Conservation (phyloP, 2,888 invertebrate genomes). For the Hanleya hanleyi region DNA sequence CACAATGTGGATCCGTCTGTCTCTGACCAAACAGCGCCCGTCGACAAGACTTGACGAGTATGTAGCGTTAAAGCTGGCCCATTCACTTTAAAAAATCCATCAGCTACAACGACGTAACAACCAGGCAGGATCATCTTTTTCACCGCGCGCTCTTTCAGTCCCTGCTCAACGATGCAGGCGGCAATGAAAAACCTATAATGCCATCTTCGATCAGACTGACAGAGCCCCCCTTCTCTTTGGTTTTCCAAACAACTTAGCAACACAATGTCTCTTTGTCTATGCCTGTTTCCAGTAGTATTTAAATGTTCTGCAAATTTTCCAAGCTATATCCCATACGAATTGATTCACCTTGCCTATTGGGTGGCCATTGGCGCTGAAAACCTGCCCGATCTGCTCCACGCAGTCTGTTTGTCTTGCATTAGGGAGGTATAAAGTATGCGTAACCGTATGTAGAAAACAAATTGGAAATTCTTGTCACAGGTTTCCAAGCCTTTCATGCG, state of each 20-base stretch:
- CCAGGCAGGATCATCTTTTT: too few relatives aligned
- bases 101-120: too few relatives aligned
- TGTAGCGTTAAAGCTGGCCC: too few relatives aligned
- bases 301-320: neutral
- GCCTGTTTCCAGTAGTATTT: neutral
- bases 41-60: too few relatives aligned
- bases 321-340: neutral
- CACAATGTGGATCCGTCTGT: too few relatives aligned
- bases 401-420: conserved; percentile 1
- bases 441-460: neutral
- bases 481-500: neutral
- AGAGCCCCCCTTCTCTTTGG: neutral
- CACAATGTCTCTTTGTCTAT: conserved; percentile 1
- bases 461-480: conserved; percentile 7
- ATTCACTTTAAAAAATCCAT: too few relatives aligned
- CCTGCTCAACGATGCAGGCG: too few relatives aligned
- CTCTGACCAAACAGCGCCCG: too few relatives aligned
- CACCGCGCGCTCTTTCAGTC: too few relatives aligned
- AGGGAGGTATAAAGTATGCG: neutral
- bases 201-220: neutral
- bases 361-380: too few relatives aligned
- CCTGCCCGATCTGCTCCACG: too few relatives aligned
- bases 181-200: neutral
- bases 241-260: neutral
- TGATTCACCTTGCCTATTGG: neutral